Conservation (phyloP, 2,888 invertebrate genomes). For the Latrodectus elegans region DNA sequence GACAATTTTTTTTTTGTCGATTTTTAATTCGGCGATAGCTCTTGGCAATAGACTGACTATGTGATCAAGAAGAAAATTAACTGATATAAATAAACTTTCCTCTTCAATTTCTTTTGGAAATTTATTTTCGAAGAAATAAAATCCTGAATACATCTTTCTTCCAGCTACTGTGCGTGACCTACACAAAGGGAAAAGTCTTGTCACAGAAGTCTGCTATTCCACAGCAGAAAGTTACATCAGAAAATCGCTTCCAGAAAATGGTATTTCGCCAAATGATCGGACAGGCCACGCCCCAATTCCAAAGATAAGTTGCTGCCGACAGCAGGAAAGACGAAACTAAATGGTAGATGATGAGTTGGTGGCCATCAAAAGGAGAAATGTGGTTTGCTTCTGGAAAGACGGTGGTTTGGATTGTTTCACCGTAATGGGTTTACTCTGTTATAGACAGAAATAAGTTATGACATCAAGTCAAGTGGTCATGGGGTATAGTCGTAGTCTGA, state of each 20-base stretch:
- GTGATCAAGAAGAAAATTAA: no score
- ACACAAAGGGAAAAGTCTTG: neutral
- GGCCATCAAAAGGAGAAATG: neutral
- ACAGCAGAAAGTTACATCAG: conserved; percentile 54
- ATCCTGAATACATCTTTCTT: neutral
- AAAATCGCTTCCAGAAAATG: conserved; percentile 32
- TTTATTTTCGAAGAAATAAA: no score
- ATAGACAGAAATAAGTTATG: conserved; percentile 1
- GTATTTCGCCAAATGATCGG: conserved; percentile 55
- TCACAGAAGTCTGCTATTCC: conserved; percentile 18
- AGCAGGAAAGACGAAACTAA: conserved; percentile 3
- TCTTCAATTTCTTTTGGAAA: no score
- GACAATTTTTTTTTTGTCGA: no score
- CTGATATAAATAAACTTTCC: no score
- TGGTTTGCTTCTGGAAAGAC: neutral
- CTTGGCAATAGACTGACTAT: no score
- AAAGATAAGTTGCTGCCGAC: neutral
- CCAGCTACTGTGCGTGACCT: conserved; percentile 21
- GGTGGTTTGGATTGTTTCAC: neutral
- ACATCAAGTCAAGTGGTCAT: conserved; percentile 4
- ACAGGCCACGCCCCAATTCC: conserved; percentile 15
- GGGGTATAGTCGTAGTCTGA: neutral
- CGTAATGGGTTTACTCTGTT: neutral
- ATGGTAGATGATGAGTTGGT: conserved; percentile 5
- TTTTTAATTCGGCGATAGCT: no score